These are phyloP conservation scores for Cancer borealis DNA, from an alignment of 2,888 invertebrate species.

Conservation along the genomic window DNA sequence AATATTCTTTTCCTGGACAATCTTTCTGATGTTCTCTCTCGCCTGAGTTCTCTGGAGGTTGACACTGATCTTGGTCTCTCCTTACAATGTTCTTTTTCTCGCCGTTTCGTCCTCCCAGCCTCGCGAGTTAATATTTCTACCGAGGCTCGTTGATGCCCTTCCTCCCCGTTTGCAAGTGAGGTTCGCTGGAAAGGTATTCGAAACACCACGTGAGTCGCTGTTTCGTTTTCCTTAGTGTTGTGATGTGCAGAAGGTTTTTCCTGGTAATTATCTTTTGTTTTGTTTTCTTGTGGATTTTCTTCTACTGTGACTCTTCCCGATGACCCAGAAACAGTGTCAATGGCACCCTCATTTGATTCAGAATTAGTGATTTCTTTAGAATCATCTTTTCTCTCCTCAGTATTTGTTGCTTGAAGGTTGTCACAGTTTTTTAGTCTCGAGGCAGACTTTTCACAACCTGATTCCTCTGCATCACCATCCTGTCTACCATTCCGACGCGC, in stretches of 20 bases:
- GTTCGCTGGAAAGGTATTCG: slow-evolving; percentile 54
- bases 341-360: neutral
- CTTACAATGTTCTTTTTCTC: slow-evolving; percentile 39
- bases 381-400: neutral
- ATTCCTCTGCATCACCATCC: neutral
- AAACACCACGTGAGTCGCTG: slow-evolving; percentile 63
- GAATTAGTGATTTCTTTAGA: neutral
- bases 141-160: slow-evolving; percentile 48
- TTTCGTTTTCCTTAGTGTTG: neutral
- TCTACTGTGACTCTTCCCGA: neutral
- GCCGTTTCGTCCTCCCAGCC: neutral
- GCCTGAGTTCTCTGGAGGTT: slow-evolving; percentile 59
- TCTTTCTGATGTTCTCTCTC: slow-evolving; percentile 45
- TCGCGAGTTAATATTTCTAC: slow-evolving; percentile 49
- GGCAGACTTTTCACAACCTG: neutral
- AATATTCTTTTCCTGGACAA: slow-evolving; percentile 32
- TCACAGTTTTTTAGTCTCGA: neutral
- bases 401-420: neutral
- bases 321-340: neutral
- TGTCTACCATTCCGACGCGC: neutral
- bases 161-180: slow-evolving; percentile 38
- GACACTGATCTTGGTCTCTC: slow-evolving; percentile 67
- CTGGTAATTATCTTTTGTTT: neutral
- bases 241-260: neutral
- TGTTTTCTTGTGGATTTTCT: neutral